Base-by-base conservation (phyloP, 1,140 invertebrate genomes). In the Steinernema feltiae region DNA sequence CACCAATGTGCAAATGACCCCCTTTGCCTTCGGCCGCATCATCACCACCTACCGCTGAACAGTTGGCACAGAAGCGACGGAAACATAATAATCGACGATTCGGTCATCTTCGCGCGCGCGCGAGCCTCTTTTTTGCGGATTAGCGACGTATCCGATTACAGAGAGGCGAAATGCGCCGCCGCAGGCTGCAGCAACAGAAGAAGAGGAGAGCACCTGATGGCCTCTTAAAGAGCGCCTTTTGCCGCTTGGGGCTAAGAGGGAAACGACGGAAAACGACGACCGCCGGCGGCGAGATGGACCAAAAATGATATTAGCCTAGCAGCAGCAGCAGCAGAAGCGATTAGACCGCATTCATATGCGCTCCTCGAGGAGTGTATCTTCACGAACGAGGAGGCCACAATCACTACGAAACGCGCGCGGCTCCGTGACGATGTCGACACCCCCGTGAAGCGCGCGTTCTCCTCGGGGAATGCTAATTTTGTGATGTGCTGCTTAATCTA, bases 21-120 rank as follows among this genome's bases (percentile, higher is more conserved):
- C n/a, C n/a, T n/a, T n/a, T n/a, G n/a, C n/a, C n/a, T n/a, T n/a
- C n/a, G n/a, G n/a, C 35, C 18, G 7, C 35, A 7, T 41, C 35
- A 41, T 7, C 18, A 7, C 18, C 35, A 32, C 78, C 30, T 75
- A 84, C 83, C 83, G 69, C 76, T 79, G 48, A 84, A 84, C 32
- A 84, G 32, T 73, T 84, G 83, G 71, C 83, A 84, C 31, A 84
- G 70, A 72, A 84, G 41, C n/a, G 83, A 75, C 17, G 84, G 83
- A 74, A 84, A 82, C 46, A 83, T 81, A 30, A 83, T 35, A 53
- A 81, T 81, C 2, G 82, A 79, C 7, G 82, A 73, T 30, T 78
- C 78, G 46, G 69, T 41, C 74, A 76, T 76, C 53, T 63, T 63
- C 24, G 53, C 24, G 12, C 53, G 12, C 15, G 7, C 53, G 12